A percentile compares a stretch with the other conserved stretches of the same genome.
These are phyloP conservation scores for silkworm (Bombyx mori) DNA, from an alignment of 1,140 invertebrate genomes.

Conservation along the genomic window DNA sequence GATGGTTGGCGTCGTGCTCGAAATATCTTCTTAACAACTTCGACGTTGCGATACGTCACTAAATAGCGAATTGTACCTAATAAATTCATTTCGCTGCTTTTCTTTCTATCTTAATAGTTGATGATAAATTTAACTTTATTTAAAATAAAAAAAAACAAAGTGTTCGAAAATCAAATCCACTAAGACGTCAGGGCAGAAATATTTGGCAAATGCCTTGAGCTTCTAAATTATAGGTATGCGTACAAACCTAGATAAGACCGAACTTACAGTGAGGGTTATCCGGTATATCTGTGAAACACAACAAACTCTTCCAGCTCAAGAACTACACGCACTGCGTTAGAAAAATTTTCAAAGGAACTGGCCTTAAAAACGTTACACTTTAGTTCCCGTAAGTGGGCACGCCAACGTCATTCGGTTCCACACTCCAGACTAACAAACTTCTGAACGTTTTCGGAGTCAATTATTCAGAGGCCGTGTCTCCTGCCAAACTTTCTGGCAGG, in stretches of 20 bases:
- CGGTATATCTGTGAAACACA: background rate
- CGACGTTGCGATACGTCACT: slow-evolving; percentile 29
- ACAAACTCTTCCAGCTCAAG: background rate
- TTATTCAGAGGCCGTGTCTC: slow-evolving; percentile 50
- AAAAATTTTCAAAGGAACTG: slow-evolving; percentile 9
- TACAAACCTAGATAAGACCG: background rate
- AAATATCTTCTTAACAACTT: slow-evolving; percentile 48
- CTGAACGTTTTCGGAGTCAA: slow-evolving; percentile 50
- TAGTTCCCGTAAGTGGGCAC: slow-evolving; percentile 16
- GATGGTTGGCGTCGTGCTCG: slow-evolving; percentile 48
- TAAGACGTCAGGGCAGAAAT: background rate
- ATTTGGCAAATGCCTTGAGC: background rate
- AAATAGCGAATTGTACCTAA: background rate
- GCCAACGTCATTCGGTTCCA: slow-evolving; percentile 34
- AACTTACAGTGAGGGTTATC: background rate
- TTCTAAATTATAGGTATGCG: background rate
- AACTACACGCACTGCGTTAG: background rate
- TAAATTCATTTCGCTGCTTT: background rate
- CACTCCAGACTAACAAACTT: slow-evolving; percentile 59
- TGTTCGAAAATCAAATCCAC: background rate
- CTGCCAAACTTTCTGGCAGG: slow-evolving; percentile 61
- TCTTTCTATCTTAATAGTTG: background rate
- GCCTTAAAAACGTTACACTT: slow-evolving; percentile 11
- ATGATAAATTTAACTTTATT: background rate
- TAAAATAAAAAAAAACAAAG: background rate